Evolutionary conservation across 1,140 invertebrate genomes (phyloP).

Genomic region (Euura lappo): DNA sequence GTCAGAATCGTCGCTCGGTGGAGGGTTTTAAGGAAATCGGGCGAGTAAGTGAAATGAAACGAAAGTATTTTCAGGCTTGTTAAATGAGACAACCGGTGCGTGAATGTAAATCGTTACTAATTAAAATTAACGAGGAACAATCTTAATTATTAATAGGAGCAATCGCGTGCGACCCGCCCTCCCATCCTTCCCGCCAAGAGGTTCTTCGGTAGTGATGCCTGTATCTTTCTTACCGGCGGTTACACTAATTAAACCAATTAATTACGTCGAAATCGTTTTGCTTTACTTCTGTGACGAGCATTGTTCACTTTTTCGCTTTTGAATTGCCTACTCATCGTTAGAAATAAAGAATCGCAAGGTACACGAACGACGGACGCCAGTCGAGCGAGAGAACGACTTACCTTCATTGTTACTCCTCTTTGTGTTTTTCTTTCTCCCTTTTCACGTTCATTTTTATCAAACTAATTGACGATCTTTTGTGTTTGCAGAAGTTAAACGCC

Average conservation of each 20-base stretch:
- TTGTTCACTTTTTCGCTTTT: conserved; percentile 13
- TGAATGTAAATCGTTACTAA: conserved; percentile 14
- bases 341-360: conserved; percentile 5
- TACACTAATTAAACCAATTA: conserved; percentile 15
- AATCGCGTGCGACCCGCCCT: conserved; percentile 4
- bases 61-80: conserved; percentile 8
- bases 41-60: conserved; percentile 2
- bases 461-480: conserved; percentile 8
- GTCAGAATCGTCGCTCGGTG: neutral
- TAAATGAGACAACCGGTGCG: conserved; percentile 5
- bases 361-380: neutral
- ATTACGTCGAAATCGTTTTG: conserved; percentile 12
- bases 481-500: neutral
- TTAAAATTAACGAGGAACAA: conserved; percentile 16
- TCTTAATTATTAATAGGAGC: conserved; percentile 14
- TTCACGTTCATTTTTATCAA: conserved; percentile 29
- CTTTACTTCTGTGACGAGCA: conserved; percentile 7
- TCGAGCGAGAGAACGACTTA: conserved; percentile 8
- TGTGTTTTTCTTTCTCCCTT: conserved; percentile 13
- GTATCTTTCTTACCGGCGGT: neutral
- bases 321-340: conserved; percentile 5
- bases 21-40: neutral
- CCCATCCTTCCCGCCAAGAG: neutral
- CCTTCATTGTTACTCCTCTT: conserved; percentile 35
- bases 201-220: neutral